A percentile compares a stretch with the other conserved stretches of the same genome.
Conservation (phyloP, 1,140 invertebrate species). For the Papilio machaon region DNA sequence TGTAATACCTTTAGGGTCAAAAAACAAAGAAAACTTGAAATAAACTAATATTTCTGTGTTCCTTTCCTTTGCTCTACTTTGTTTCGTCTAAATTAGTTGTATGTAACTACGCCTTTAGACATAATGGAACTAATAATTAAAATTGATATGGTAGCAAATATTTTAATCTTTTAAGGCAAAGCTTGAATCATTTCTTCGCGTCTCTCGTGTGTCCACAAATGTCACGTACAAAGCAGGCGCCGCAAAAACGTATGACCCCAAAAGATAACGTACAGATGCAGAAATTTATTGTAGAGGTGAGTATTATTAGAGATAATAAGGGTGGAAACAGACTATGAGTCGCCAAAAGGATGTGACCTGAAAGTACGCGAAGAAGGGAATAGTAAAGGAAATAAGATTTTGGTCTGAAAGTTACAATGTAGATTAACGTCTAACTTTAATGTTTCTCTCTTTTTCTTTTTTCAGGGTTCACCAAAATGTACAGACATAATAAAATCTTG, state of each 20-base stretch:
- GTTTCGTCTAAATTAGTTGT: too few species aligned
- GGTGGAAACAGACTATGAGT: background rate
- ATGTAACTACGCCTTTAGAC: too few species aligned
- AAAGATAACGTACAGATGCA: constrained; percentile 52
- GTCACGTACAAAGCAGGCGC: constrained; percentile 49
- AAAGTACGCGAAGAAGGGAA: background rate
- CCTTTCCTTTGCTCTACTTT: too few species aligned
- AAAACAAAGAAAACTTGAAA: too few species aligned
- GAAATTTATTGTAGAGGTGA: constrained; percentile 64
- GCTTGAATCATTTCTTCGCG: constrained; percentile 67
- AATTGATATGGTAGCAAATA: background rate
- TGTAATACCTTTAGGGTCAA: too few species aligned
- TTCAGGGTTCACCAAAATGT: constrained; percentile 72
- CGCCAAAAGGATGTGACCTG: background rate
- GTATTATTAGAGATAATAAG: background rate
- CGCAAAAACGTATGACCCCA: constrained; percentile 47
- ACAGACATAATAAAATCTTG: constrained; percentile 69
- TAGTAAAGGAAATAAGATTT: background rate
- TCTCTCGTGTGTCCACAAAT: constrained; percentile 72
- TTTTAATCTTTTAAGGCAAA: constrained; percentile 36
- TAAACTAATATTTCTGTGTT: too few species aligned
- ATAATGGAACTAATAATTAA: background rate
- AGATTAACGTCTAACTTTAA: background rate
- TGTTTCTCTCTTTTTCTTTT: constrained; percentile 4
- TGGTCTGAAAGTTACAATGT: too few species aligned